These are phyloP conservation scores for Heptranchias perlo DNA, from an alignment of 2,113 vertebrate genomes.

Conservation along the genomic window DNA sequence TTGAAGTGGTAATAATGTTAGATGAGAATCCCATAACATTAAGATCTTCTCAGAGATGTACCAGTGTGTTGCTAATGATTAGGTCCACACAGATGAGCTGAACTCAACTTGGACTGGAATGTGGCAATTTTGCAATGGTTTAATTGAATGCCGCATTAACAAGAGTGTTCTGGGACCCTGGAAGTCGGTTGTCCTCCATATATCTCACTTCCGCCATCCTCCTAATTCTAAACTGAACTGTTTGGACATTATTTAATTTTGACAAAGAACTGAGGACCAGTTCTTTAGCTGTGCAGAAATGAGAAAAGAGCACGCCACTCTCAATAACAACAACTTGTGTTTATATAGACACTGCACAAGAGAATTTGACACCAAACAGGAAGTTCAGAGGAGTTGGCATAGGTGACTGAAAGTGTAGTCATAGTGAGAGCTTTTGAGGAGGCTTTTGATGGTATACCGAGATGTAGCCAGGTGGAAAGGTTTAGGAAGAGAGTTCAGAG, in stretches of 20 bases:
- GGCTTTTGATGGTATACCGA: background rate
- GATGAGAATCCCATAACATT: background rate
- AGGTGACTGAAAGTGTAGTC: background rate
- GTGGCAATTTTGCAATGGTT: background rate
- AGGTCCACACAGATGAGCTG: background rate
- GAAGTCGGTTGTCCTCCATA: background rate
- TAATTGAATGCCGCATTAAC: background rate
- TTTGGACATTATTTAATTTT: background rate
- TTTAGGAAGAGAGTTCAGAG: background rate
- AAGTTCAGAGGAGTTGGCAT: background rate
- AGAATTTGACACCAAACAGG: background rate
- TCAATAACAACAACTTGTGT: background rate
- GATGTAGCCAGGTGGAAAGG: background rate
- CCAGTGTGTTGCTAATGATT: background rate
- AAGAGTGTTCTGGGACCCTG: background rate
- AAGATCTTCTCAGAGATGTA: background rate
- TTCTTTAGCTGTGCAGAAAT: background rate
- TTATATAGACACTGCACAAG: background rate
- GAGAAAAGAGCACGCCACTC: background rate
- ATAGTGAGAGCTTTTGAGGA: background rate
- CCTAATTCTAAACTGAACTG: background rate
- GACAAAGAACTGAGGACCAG: background rate
- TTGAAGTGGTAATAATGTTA: background rate
- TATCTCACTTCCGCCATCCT: background rate
- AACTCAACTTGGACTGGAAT: background rate